phyloP scores from a whole-genome alignment of 2,888 invertebrate genomes.

The Odontothrips loti region DNA sequence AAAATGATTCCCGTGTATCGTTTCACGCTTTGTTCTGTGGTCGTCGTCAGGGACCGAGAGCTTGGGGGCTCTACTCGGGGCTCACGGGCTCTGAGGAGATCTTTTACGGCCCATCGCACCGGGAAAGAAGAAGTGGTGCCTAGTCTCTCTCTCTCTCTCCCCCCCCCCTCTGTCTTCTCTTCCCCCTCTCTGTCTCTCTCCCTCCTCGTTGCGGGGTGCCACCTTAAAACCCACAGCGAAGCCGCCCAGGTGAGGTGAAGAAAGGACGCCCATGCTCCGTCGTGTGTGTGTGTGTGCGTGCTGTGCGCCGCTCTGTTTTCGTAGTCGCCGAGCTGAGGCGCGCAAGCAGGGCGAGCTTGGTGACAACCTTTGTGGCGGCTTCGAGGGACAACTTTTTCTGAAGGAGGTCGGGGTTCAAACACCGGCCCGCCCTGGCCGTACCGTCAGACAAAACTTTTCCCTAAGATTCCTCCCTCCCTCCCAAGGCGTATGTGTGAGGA shows the following conservation, averaged over 20 bases:
- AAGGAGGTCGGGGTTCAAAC: not conserved
- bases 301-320: no score
- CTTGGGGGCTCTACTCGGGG: no score
- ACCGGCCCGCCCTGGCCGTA: not conserved
- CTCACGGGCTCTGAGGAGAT: no score
- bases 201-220: not conserved
- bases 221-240: not conserved
- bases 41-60: not conserved
- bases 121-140: no score
- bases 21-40: slow-evolving; percentile 21
- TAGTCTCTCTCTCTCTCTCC: no score
- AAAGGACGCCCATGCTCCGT: no score
- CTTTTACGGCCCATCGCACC: no score
- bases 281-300: no score
- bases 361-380: no score
- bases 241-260: not conserved
- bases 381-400: no score
- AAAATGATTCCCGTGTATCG: slow-evolving; percentile 24
- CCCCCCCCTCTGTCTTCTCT: not conserved
- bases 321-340: no score
- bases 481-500: not conserved
- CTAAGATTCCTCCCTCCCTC: not conserved
- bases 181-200: not conserved
- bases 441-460: not conserved
- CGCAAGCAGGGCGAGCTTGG: no score